Percentiles rank a stretch among this genome's conserved stretches.
phyloP scores from a whole-genome alignment of 1,140 invertebrate genomes.

The Apolygus lucorum region DNA sequence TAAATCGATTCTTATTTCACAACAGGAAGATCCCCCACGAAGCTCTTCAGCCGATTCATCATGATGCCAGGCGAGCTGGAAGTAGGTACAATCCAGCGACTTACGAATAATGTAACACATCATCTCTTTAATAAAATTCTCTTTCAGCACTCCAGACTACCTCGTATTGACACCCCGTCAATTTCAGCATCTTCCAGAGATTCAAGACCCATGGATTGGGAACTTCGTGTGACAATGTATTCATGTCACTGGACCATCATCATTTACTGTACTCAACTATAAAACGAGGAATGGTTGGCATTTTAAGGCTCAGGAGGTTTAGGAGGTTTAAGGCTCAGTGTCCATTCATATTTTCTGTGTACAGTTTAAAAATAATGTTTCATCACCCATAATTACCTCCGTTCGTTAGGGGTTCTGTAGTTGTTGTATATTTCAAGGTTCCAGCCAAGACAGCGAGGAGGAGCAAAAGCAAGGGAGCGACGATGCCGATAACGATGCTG shows the following conservation, averaged over 20 bases:
- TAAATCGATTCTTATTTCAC: too few species aligned
- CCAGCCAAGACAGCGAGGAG: constrained; percentile 7
- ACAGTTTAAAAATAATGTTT: not conserved
- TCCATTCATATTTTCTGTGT: not conserved
- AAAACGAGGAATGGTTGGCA: not conserved
- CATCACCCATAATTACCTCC: not conserved
- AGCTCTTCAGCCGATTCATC: too few species aligned
- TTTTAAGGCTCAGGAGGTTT: too few species aligned
- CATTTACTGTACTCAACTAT: not conserved
- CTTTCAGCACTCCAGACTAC: not conserved
- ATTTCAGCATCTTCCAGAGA: too few species aligned
- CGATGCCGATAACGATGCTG: not conserved
- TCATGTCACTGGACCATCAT: not conserved
- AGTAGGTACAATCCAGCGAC: not conserved
- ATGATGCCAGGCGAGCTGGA: too few species aligned
- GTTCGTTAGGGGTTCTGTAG: not conserved
- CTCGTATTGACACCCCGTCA: too few species aligned
- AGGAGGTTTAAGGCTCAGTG: not conserved
- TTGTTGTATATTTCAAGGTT: not conserved
- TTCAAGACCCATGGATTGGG: not conserved
- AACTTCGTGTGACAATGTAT: not conserved
- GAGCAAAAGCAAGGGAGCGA: constrained; percentile 1
- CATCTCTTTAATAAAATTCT: not conserved
- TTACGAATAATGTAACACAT: not conserved
- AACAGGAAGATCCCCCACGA: too few species aligned